Conservation (phyloP, 1,140 invertebrate species). For the Ruditapes philippinarum region DNA sequence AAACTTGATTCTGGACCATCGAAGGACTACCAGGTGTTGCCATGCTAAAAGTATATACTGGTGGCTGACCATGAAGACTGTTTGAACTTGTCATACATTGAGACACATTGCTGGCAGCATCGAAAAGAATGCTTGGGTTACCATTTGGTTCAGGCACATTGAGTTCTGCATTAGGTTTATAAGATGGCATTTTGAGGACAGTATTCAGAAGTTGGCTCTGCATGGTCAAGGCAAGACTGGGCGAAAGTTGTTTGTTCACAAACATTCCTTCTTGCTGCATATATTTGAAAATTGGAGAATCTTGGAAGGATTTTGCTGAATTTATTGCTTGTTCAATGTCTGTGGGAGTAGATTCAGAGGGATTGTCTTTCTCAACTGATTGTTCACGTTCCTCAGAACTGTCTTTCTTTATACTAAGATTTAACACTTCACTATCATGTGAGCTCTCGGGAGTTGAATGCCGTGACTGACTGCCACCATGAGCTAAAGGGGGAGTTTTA, state of each 20-base stretch:
- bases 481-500: conserved; percentile 83
- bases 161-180: conserved; percentile 40
- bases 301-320: conserved; percentile 72
- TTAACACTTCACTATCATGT: conserved; percentile 79
- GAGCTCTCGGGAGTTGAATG: conserved; percentile 64
- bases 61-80: not conserved
- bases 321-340: conserved; percentile 19
- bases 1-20: not conserved
- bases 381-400: conserved; percentile 55
- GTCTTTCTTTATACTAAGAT: conserved; percentile 78
- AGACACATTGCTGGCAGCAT: not conserved
- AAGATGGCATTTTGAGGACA: conserved; percentile 61
- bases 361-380: conserved; percentile 17
- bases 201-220: conserved; percentile 48
- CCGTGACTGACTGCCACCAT: conserved; percentile 73
- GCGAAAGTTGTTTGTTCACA: not conserved
- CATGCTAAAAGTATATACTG: not conserved
- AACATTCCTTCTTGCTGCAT: conserved; percentile 75
- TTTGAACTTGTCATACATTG: not conserved
- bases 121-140: not conserved
- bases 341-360: conserved; percentile 12
- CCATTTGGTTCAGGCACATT: not conserved
- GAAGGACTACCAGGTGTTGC: not conserved
- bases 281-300: conserved; percentile 84
- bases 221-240: conserved; percentile 31